Base-by-base conservation (phyloP, 2,113 vertebrate genomes). In the Crypturellus undulatus region DNA sequence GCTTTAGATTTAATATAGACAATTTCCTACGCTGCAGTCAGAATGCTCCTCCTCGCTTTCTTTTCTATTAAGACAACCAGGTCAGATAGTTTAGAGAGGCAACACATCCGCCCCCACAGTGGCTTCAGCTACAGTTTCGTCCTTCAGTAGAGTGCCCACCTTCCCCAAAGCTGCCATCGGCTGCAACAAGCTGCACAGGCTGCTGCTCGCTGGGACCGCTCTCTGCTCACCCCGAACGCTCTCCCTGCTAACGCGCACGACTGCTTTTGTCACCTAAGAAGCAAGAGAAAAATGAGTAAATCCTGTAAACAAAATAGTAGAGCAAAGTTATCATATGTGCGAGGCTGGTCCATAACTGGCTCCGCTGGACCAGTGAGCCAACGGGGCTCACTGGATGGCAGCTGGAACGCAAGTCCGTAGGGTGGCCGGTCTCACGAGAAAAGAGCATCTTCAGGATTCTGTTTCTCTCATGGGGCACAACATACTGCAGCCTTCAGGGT, bases 1-100 rank as follows among this genome's bases (percentile, higher is more conserved):
- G 24, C 30, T 70, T 58, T 92, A 87, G 87, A 96, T 96, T 95
- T 96, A 96, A 86, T 93, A 84, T 84, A 90, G 94, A 89, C 96
- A 94, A 96, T 96, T 96, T 95, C 92, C 87, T 93, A 84, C 67
- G 43, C 56, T 43, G 84, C 63, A 96, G 92, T 77, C 89, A 79
- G 81, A 79, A 82, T 58, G 81, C 94, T 95, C 64, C 87, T 96
- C 94, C 90, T 84, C 76, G 77, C 89, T n/a, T 89, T 94, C 92
- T 84, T 38, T 76, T 76, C 19, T 34, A 85, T 52, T 26, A 84
- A 79, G 78, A 89, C 80, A 94, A 84, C 45, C 5, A 0, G 81
- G 62, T 92, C 91, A 73, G 36, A 89, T 64, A 58, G 65, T 60
- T 80, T 75, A 68, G 81, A 62, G 42, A 89, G 62, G 12, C 38